These are phyloP conservation scores for Lepas anatifera DNA, from an alignment of 2,888 invertebrate species.

Conservation along the genomic window DNA sequence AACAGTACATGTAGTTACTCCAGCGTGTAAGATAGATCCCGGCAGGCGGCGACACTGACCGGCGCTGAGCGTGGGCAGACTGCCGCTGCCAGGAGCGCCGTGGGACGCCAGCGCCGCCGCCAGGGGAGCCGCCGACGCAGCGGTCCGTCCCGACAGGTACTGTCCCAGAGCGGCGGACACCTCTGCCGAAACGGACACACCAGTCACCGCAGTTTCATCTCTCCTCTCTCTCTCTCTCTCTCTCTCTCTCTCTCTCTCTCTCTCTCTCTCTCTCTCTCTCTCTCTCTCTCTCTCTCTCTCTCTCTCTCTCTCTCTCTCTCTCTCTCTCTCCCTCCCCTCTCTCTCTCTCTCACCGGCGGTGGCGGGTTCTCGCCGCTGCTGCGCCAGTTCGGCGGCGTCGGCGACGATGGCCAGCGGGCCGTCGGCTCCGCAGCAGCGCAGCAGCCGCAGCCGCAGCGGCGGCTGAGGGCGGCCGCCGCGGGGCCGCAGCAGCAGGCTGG, in stretches of 20 bases:
- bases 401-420: not conserved
- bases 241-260: no score
- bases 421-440: not conserved
- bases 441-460: not conserved
- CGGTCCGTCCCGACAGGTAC: not conserved
- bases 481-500: not conserved
- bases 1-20: no score
- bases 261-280: no score
- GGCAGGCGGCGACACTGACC: no score
- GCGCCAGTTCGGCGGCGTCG: not conserved
- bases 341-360: no score
- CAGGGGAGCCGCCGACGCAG: not conserved
- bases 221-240: no score
- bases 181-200: not conserved
- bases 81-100: not conserved
- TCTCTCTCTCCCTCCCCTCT: no score
- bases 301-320: no score
- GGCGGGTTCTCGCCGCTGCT: no score
- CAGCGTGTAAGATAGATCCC: no score
- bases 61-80: not conserved
- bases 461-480: not conserved
- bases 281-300: no score
- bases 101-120: not conserved
- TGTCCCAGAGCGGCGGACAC: not conserved
- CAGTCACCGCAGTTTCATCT: not conserved